Percentiles rank a stretch among this genome's conserved stretches.
Evolutionary conservation across 2,888 invertebrate genomes (phyloP).

Genomic region (Mamestra brassicae): DNA sequence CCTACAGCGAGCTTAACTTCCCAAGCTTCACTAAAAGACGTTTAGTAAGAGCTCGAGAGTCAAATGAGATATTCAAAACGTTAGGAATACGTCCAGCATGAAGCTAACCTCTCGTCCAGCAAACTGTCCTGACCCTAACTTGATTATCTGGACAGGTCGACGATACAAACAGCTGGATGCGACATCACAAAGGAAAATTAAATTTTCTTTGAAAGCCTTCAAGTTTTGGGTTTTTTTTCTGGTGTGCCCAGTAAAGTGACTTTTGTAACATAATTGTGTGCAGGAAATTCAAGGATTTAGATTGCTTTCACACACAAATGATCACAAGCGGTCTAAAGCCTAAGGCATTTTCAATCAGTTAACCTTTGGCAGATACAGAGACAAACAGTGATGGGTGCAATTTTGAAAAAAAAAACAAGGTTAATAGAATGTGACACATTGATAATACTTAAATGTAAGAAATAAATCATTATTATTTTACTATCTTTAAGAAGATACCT

Average conservation of each 20-base stretch:
- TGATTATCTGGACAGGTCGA: constrained; percentile 74
- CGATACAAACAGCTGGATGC: constrained; percentile 63
- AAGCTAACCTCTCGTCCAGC: constrained; percentile 77
- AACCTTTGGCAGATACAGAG: no score
- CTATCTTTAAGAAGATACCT: no score
- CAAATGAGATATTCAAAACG: constrained; percentile 75
- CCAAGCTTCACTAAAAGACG: constrained; percentile 50
- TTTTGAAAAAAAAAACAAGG: no score
- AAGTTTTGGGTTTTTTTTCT: not conserved
- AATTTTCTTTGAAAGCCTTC: not conserved
- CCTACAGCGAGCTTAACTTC: constrained; percentile 16
- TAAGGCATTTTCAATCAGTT: no score
- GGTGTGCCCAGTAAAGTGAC: not conserved
- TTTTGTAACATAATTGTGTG: no score
- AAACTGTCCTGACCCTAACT: constrained; percentile 80
- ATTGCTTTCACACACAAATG: no score
- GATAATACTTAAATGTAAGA: no score
- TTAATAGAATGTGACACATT: no score
- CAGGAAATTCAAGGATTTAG: no score
- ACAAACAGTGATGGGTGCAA: no score
- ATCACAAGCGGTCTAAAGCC: no score
- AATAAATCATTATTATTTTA: no score
- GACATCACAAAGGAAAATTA: constrained; percentile 31
- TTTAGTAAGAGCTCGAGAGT: constrained; percentile 39
- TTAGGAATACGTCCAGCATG: constrained; percentile 73